phyloP scores from a whole-genome alignment of 2,113 vertebrate species.

The Menura novaehollandiae region DNA sequence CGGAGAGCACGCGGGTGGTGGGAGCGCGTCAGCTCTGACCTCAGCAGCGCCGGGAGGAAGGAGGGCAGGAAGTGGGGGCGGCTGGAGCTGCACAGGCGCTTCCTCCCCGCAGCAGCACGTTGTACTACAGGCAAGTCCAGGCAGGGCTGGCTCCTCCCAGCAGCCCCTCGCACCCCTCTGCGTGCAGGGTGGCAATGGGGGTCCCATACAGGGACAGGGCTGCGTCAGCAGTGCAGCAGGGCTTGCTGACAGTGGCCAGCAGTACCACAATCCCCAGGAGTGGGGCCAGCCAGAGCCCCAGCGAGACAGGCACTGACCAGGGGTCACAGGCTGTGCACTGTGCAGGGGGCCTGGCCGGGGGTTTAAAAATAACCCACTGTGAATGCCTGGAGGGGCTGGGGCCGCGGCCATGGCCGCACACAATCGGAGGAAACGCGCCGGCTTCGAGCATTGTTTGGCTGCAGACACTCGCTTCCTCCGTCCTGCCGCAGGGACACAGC shows the following conservation, averaged over 20 bases:
- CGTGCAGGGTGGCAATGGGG: fast-evolving
- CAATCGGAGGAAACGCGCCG: conserved; percentile 62
- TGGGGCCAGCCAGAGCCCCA: not conserved
- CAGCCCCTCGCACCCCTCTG: not conserved
- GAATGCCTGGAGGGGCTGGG: conserved; percentile 9
- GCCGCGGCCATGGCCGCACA: not conserved
- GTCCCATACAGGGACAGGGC: fast-evolving
- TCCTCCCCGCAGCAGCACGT: not conserved
- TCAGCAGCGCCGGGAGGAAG: conserved; percentile 17
- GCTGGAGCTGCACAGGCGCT: conserved; percentile 20
- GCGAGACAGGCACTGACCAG: fast-evolving
- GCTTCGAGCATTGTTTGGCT: conserved; percentile 47
- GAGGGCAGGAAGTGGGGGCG: conserved; percentile 52
- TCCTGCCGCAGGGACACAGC: not conserved
- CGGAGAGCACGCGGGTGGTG: not conserved
- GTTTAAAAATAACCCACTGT: conserved; percentile 47
- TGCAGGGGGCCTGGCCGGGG: not conserved
- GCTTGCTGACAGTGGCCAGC: fast-evolving
- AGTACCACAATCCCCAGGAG: fast-evolving
- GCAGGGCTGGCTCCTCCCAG: not conserved
- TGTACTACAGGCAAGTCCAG: not conserved
- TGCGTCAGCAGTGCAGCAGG: fast-evolving
- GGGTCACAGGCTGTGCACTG: not conserved
- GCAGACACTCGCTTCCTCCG: conserved; percentile 50
- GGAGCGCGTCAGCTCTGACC: conserved; percentile 31